Conservation (phyloP, 2,113 vertebrate genomes). For the Petrocephalus microphthalmus region DNA sequence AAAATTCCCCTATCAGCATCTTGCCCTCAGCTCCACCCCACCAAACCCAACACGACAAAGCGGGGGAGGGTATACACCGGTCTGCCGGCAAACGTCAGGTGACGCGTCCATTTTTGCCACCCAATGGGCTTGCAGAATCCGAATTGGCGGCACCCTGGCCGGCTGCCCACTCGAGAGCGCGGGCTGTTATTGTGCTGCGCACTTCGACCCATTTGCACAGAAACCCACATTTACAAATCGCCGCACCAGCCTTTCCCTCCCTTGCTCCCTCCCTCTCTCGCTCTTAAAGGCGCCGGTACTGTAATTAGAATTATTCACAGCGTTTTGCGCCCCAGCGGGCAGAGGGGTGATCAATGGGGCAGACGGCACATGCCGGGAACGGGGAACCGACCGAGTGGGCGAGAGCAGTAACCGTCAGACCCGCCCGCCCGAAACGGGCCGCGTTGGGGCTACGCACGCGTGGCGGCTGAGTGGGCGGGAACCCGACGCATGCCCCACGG, state of each 20-base stretch:
- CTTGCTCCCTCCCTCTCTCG: background rate
- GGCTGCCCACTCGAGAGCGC: background rate
- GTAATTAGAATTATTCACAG: background rate
- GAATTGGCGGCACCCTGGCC: background rate
- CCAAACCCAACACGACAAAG: background rate
- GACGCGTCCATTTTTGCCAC: background rate
- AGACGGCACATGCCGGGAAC: background rate
- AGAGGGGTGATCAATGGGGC: background rate
- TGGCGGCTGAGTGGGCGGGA: background rate
- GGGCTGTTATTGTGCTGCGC: background rate
- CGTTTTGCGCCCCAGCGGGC: background rate
- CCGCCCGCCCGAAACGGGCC: background rate
- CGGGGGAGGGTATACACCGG: background rate
- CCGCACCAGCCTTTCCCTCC: background rate
- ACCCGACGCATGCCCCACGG: background rate
- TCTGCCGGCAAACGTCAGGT: background rate
- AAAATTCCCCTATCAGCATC: background rate
- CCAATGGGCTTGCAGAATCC: background rate
- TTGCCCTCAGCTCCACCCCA: background rate
- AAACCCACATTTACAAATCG: slow-evolving; percentile 13
- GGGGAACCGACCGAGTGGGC: background rate
- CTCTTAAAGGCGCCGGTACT: background rate
- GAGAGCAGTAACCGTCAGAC: background rate
- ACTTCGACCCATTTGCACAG: slow-evolving; percentile 14
- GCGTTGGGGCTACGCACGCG: background rate